A percentile compares a stretch with the other conserved stretches of the same genome.
These are phyloP conservation scores for Labeo catla DNA, from an alignment of 2,113 vertebrate species.

Conservation along the genomic window DNA sequence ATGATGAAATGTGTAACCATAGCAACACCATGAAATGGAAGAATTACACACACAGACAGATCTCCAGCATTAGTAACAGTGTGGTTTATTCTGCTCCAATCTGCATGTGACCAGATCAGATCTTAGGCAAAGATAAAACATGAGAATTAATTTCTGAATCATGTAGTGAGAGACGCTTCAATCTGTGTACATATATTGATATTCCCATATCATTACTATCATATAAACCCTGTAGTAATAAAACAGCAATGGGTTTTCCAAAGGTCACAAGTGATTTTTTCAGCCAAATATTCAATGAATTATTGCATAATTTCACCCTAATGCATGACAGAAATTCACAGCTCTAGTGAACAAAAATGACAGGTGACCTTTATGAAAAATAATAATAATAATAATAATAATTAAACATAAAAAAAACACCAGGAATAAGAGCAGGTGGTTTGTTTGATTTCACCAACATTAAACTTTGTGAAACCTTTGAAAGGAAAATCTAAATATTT, in stretches of 20 bases:
- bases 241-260: not conserved
- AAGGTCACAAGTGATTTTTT: not conserved
- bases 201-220: not conserved
- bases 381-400: too few relatives aligned
- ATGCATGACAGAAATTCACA: not conserved
- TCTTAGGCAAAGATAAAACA: not conserved
- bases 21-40: not conserved
- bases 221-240: not conserved
- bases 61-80: not conserved
- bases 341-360: not conserved
- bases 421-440: not conserved
- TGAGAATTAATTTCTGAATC: not conserved
- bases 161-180: not conserved
- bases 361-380: not conserved
- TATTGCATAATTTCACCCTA: not conserved
- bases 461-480: not conserved
- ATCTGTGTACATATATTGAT: not conserved
- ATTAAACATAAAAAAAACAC: not conserved
- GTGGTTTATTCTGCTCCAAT: not conserved
- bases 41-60: not conserved
- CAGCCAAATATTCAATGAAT: not conserved
- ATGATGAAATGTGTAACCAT: conserved; percentile 7
- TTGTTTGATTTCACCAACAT: not conserved
- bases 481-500: not conserved
- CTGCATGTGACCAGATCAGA: not conserved